phyloP scores from a whole-genome alignment of 2,888 invertebrate species.

The Myopa tessellatipennis region DNA sequence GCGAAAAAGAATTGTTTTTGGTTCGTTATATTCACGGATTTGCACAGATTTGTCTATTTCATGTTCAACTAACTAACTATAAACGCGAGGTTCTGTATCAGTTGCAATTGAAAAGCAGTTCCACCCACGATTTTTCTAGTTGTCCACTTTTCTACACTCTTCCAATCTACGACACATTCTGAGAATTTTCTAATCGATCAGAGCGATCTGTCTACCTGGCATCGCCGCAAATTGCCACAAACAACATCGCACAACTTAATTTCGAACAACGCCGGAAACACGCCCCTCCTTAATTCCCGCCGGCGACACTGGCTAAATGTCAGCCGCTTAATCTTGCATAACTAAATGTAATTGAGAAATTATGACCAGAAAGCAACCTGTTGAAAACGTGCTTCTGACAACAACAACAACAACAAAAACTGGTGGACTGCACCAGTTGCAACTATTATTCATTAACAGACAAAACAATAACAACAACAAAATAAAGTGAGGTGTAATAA shows the following conservation, averaged over 20 bases:
- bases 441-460: background rate
- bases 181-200: too few species aligned
- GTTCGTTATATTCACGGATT: too few species aligned
- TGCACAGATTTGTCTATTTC: too few species aligned
- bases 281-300: constrained; percentile 7
- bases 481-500: background rate
- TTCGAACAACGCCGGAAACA: constrained; percentile 4
- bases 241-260: background rate
- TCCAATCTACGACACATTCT: background rate
- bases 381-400: background rate
- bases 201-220: background rate
- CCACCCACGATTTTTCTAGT: background rate
- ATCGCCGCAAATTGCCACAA: background rate
- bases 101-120: background rate
- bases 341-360: constrained; percentile 15
- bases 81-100: too few species aligned
- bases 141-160: background rate
- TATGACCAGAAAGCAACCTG: background rate
- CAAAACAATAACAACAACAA: background rate
- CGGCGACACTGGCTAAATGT: constrained; percentile 1
- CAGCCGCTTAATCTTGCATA: background rate
- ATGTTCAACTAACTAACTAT: too few species aligned
- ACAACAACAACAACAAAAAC: background rate
- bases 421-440: too few species aligned
- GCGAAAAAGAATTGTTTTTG: too few species aligned